phyloP scores from a whole-genome alignment of 2,797 vertebrate species.

The Valencia hispanica region DNA sequence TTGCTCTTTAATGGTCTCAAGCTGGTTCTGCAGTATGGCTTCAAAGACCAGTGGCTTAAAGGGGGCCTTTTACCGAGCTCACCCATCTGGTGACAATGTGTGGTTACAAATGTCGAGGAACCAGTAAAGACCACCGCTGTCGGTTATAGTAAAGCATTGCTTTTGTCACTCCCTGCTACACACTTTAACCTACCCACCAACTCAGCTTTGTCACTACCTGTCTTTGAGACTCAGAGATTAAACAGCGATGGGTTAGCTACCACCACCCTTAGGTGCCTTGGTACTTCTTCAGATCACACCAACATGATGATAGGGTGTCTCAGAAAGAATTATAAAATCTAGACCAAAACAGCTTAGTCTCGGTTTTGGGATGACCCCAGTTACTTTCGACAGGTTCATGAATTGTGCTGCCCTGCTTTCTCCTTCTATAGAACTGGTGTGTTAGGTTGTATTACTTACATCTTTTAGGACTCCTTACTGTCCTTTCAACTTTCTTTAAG shows the following conservation, averaged over 20 bases:
- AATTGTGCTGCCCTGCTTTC: neutral
- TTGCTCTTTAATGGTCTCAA: constrained; percentile 8
- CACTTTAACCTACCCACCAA: neutral
- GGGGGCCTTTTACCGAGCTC: no score
- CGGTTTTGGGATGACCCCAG: neutral
- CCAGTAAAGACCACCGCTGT: neutral
- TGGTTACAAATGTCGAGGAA: neutral
- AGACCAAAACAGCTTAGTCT: neutral
- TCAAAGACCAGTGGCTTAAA: neutral
- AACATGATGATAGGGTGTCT: neutral
- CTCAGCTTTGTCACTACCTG: neutral
- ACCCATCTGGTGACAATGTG: neutral
- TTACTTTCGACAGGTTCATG: neutral
- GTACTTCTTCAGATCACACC: neutral
- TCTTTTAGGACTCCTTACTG: neutral
- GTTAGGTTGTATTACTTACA: neutral
- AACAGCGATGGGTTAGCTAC: neutral
- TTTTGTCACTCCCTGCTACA: neutral
- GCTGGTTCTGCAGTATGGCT: neutral
- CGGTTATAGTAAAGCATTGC: neutral
- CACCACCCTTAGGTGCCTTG: neutral
- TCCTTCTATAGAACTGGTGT: neutral
- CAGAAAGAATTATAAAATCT: neutral
- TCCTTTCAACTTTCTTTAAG: neutral
- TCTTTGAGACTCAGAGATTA: neutral